A percentile compares a stretch with the other conserved stretches of the same genome.
Conservation (phyloP, 2,888 invertebrate genomes). For the Drosophila pegasa region DNA sequence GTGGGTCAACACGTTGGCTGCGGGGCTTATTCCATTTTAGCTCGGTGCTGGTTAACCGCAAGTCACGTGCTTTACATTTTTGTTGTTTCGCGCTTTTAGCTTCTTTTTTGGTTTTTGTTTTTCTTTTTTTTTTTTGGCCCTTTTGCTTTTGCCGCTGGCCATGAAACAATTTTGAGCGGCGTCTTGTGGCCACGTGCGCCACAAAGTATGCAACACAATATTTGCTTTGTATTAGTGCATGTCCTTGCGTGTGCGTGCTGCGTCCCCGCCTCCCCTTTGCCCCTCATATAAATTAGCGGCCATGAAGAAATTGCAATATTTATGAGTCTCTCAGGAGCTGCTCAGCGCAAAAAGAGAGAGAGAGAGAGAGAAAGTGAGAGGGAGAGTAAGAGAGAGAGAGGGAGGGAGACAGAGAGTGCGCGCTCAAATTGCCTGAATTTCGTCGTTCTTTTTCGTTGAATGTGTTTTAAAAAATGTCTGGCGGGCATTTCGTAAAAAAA, state of each 20-base stretch:
- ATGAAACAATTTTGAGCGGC: constrained; percentile 66
- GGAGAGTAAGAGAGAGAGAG: constrained; percentile 7
- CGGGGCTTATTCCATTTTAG: constrained; percentile 56
- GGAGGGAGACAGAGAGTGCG: not conserved
- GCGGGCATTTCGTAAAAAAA: constrained; percentile 54
- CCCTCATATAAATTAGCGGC: constrained; percentile 76
- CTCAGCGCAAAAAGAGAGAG: constrained; percentile 9
- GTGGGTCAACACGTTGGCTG: constrained; percentile 54
- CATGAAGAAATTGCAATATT: constrained; percentile 82
- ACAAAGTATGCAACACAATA: constrained; percentile 66
- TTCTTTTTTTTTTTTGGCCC: constrained; percentile 6
- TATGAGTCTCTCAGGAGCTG: constrained; percentile 76
- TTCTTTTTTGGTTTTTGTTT: constrained; percentile 19
- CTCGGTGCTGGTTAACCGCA: constrained; percentile 61
- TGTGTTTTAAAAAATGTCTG: constrained; percentile 70
- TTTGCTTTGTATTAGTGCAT: constrained; percentile 72
- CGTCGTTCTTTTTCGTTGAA: constrained; percentile 38
- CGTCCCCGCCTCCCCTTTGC: not conserved
- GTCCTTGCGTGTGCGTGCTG: constrained; percentile 39
- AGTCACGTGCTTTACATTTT: constrained; percentile 59
- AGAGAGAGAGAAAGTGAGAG: not conserved
- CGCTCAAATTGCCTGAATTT: constrained; percentile 32
- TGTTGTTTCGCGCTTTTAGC: constrained; percentile 28
- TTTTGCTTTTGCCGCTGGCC: constrained; percentile 49
- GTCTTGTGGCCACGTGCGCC: constrained; percentile 41